phyloP scores from a whole-genome alignment of 2,113 vertebrate genomes.

The Lepidothrix coronata region DNA sequence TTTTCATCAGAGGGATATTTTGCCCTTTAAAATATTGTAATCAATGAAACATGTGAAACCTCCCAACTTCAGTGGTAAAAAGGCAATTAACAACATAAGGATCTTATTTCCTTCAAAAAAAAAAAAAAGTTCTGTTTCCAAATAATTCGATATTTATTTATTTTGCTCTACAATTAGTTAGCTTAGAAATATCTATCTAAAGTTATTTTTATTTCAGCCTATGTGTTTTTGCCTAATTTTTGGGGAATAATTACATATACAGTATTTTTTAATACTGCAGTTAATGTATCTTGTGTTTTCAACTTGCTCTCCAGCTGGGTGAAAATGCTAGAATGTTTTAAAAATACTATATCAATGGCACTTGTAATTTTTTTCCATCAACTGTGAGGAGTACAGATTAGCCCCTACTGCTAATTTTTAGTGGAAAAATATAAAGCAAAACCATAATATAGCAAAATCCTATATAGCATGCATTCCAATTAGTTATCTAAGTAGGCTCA shows the following conservation, averaged over 20 bases:
- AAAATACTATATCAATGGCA: background rate
- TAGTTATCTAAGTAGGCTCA: background rate
- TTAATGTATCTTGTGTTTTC: background rate
- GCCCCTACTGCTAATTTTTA: background rate
- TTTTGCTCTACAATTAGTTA: background rate
- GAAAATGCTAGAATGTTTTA: background rate
- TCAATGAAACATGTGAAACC: constrained; percentile 34
- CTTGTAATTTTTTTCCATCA: background rate
- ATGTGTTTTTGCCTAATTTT: background rate
- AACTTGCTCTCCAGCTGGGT: background rate
- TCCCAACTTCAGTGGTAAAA: background rate
- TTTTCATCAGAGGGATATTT: constrained; percentile 53
- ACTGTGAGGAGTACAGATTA: background rate
- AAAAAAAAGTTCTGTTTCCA: background rate
- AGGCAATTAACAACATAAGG: constrained; percentile 13
- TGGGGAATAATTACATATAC: background rate
- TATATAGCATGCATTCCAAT: background rate
- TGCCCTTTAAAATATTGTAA: constrained; percentile 55
- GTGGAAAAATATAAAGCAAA: background rate
- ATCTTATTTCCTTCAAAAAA: constrained; percentile 1
- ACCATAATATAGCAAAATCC: background rate
- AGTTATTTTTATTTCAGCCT: background rate
- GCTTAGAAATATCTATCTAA: background rate
- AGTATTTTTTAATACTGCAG: background rate
- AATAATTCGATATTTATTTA: constrained; percentile 4